A percentile compares a stretch with the other conserved stretches of the same genome.
These are phyloP conservation scores for Cassiopea andromeda DNA, from an alignment of 30 jellyfish, hydroid and myxozoan species.

Conservation along the genomic window DNA sequence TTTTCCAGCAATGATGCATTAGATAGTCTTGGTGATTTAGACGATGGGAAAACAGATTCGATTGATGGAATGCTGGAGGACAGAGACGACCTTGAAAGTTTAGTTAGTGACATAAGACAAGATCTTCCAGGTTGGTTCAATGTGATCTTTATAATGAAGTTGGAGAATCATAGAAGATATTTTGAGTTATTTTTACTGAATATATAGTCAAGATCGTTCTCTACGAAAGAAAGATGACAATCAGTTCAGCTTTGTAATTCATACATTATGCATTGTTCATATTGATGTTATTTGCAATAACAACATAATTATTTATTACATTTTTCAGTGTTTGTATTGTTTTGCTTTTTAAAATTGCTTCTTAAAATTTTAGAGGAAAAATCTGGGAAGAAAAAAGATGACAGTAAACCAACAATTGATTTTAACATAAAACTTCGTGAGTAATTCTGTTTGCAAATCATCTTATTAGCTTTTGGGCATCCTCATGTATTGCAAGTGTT, in stretches of 20 bases:
- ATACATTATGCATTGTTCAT: too few species aligned
- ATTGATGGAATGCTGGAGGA: conserved; percentile 62
- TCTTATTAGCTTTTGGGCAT: not conserved
- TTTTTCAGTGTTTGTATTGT: too few species aligned
- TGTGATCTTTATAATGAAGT: too few species aligned
- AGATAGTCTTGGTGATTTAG: conserved; percentile 63
- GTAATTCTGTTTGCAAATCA: conserved; percentile 3
- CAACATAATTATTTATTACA: too few species aligned
- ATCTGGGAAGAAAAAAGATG: conserved; percentile 75
- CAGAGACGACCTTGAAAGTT: conserved; percentile 46
- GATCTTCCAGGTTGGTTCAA: conserved; percentile 46
- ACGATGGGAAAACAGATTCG: conserved; percentile 56
- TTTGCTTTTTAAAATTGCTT: not conserved
- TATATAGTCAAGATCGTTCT: too few species aligned
- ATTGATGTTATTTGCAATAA: too few species aligned
- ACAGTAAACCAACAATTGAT: conserved; percentile 69
- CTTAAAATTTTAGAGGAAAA: conserved; percentile 17
- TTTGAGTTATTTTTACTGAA: too few species aligned
- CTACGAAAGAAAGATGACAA: too few species aligned
- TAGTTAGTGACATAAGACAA: conserved; percentile 23
- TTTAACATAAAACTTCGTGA: conserved; percentile 86
- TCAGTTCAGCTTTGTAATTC: too few species aligned
- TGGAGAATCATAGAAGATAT: too few species aligned
- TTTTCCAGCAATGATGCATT: conserved; percentile 21
- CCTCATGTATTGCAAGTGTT: not conserved